A percentile compares a stretch with the other conserved stretches of the same genome.
These are phyloP conservation scores for Drosophila pseudoananassae DNA, from an alignment of 1,140 invertebrate species.

Conservation along the genomic window DNA sequence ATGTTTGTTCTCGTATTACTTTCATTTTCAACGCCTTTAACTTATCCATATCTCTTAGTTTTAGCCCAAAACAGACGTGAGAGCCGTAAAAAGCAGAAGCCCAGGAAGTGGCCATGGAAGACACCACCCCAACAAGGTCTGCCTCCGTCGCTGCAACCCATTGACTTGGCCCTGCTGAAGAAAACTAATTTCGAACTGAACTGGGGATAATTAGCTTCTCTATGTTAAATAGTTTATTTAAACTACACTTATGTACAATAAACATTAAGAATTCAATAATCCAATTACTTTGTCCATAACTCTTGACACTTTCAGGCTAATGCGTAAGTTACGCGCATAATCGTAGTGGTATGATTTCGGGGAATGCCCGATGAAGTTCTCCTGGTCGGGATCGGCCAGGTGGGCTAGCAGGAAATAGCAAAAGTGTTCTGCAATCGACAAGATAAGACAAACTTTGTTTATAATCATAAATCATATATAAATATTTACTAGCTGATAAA, in stretches of 20 bases:
- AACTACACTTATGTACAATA: slow-evolving; percentile 14
- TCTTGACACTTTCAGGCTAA: slow-evolving; percentile 68
- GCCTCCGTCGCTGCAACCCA: slow-evolving; percentile 55
- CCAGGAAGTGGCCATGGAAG: slow-evolving; percentile 27
- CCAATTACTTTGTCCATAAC: slow-evolving; percentile 67
- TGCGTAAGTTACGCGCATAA: slow-evolving; percentile 63
- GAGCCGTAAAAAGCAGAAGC: slow-evolving; percentile 3
- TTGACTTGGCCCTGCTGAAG: slow-evolving; percentile 33
- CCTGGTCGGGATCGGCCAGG: slow-evolving; percentile 63
- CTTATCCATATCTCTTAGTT: neutral
- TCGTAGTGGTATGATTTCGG: slow-evolving; percentile 73
- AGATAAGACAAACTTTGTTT: slow-evolving; percentile 7
- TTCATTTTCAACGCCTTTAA: neutral
- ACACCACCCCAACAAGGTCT: slow-evolving; percentile 4
- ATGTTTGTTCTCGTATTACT: neutral
- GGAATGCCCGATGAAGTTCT: slow-evolving; percentile 69
- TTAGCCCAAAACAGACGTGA: slow-evolving; percentile 18
- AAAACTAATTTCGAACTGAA: slow-evolving; percentile 23
- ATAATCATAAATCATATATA: neutral
- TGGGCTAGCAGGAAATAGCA: slow-evolving; percentile 79
- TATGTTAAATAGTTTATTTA: slow-evolving; percentile 11
- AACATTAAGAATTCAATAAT: slow-evolving; percentile 50
- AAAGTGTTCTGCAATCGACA: slow-evolving; percentile 60
- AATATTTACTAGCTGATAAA: neutral
- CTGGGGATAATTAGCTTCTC: slow-evolving; percentile 42